These are phyloP conservation scores for Siniperca knerii DNA, from an alignment of 2,113 vertebrate species.

Conservation along the genomic window DNA sequence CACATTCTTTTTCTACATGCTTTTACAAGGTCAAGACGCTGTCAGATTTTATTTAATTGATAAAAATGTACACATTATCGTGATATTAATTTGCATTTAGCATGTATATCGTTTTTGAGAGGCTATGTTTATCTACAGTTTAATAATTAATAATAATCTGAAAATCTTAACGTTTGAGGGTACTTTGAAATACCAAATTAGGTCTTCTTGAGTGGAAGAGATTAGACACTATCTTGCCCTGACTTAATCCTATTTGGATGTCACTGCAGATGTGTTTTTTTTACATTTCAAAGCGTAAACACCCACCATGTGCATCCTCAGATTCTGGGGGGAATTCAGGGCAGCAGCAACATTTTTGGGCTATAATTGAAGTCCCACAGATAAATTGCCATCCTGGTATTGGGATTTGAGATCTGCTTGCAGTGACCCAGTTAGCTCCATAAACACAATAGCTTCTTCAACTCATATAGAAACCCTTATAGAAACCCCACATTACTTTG, in stretches of 20 bases:
- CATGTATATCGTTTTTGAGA: neutral
- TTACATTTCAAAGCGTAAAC: slow-evolving; percentile 45
- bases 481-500: slow-evolving; percentile 14
- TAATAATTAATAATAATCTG: slow-evolving; percentile 1
- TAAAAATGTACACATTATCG: neutral
- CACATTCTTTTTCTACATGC: neutral
- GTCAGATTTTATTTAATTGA: neutral
- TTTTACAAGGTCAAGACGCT: neutral
- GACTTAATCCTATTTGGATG: slow-evolving; percentile 14
- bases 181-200: slow-evolving; percentile 3
- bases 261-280: slow-evolving; percentile 3
- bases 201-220: neutral
- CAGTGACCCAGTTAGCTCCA: slow-evolving; percentile 71
- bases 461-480: slow-evolving; percentile 32
- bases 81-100: neutral
- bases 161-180: neutral
- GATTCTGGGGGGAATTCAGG: slow-evolving; percentile 48
- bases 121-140: slow-evolving; percentile 15
- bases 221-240: neutral
- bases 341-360: slow-evolving; percentile 35
- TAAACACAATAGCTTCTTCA: slow-evolving; percentile 46
- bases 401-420: slow-evolving; percentile 57
- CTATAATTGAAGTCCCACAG: slow-evolving; percentile 57
- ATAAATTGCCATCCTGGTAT: slow-evolving; percentile 54
- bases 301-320: slow-evolving; percentile 12